Base-by-base conservation (phyloP, 2,888 invertebrate genomes). In the Xestia ashworthii region DNA sequence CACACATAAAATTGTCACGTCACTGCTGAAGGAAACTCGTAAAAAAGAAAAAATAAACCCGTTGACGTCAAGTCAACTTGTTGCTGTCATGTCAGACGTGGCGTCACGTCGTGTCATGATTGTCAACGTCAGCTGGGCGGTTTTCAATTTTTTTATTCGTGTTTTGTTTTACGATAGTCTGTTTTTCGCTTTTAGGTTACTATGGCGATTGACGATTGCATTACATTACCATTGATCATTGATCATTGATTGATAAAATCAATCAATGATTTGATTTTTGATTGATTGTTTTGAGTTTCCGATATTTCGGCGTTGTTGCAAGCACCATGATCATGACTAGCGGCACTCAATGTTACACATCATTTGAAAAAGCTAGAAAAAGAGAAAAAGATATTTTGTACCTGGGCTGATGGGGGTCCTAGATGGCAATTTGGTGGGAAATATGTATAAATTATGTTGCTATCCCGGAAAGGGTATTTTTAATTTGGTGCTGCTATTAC, bases 321-420 rank as follows among this genome's bases (percentile, higher is more conserved):
- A n/a, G n/a, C n/a, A n/a, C n/a, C n/a, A n/a, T n/a, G n/a, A n/a
- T n/a, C n/a, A n/a, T n/a, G n/a, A n/a, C n/a, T n/a, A 0, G 99
- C 99, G 0, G 98, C 98, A 9, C 97, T 97, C 70, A 99, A 99
- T 94, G 99, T 99, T 0, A 97, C 96, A 62, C 99, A 99, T 90
- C 99, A 99, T 95, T 97, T 99, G 69, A 96, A 96, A 4, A 99
- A 99, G 94, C 94, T 99, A 62, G 93, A 97, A 12, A 99, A 98
- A 94, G 99, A 99, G 88, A 97, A 97, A 0, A 97, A 97, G 94
- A 97, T 98, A 1, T 95, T 95, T 90, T 94, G 92, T 89, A 65
- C 93, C 0, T 90, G 93, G 48, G 89, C 93, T 69, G 92, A 96
- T 14, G 96, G 93, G 2, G 95, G 95, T 80, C 93, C 86, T 64